These are phyloP conservation scores for Branchipolynoe longqiensis DNA, from an alignment of 2,888 invertebrate species.

Conservation along the genomic window DNA sequence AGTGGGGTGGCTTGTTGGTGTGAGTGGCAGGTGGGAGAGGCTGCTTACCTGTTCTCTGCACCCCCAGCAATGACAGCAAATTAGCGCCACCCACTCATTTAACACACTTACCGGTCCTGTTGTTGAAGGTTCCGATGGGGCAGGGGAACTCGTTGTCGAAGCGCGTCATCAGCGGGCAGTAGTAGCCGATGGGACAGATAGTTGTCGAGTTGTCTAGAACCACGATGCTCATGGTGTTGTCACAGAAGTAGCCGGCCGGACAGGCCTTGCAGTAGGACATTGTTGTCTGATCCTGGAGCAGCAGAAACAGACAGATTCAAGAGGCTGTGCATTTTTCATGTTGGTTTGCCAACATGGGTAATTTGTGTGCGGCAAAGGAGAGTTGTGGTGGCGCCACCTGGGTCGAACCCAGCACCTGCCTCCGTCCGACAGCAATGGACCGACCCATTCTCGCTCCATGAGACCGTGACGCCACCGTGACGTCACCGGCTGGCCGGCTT, in stretches of 20 bases:
- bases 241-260: conserved; percentile 79
- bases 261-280: conserved; percentile 75
- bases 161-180: conserved; percentile 76
- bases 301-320: no score
- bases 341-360: no score
- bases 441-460: no score
- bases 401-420: not conserved
- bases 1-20: no score
- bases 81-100: no score
- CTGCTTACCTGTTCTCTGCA: no score
- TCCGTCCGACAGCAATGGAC: not conserved
- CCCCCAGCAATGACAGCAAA: no score
- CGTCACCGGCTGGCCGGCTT: no score
- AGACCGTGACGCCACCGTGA: no score
- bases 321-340: no score
- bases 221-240: conserved; percentile 78
- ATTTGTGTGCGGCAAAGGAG: no score
- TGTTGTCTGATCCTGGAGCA: conserved; percentile 72
- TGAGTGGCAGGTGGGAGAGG: no score
- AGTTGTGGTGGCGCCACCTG: not conserved
- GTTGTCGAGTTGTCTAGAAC: conserved; percentile 76
- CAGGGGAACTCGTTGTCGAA: conserved; percentile 76
- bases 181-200: conserved; percentile 76
- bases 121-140: conserved; percentile 79
- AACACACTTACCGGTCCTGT: conserved; percentile 72